Conservation (phyloP, 1,140 invertebrate species). For the Meteorus sp. region DNA sequence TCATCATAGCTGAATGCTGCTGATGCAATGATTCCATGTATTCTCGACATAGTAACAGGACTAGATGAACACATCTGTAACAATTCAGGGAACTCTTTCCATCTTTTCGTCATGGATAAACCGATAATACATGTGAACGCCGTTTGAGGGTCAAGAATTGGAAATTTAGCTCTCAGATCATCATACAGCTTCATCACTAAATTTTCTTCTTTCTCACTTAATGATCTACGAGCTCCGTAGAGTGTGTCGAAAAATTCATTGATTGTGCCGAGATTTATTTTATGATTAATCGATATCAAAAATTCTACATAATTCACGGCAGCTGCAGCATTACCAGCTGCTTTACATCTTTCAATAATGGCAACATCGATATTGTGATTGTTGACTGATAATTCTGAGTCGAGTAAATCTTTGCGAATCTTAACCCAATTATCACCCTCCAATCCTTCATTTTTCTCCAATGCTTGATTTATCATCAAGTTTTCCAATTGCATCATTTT, state of each 20-base stretch:
- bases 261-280: constrained; percentile 13
- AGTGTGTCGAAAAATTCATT: constrained; percentile 7
- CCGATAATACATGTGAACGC: constrained; percentile 63
- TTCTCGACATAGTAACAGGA: constrained; percentile 47
- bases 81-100: constrained; percentile 64
- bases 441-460: neutral
- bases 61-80: constrained; percentile 56
- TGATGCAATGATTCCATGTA: too few species aligned
- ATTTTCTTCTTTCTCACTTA: constrained; percentile 48
- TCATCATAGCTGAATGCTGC: constrained; percentile 63
- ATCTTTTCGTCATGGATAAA: constrained; percentile 65
- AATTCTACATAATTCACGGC: constrained; percentile 11
- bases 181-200: constrained; percentile 62
- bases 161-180: constrained; percentile 60
- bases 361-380: constrained; percentile 8
- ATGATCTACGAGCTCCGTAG: neutral
- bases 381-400: neutral
- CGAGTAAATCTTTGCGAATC: constrained; percentile 11
- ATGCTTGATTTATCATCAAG: neutral
- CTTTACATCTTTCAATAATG: constrained; percentile 14
- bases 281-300: constrained; percentile 2
- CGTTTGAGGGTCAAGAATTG: constrained; percentile 62
- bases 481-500: neutral
- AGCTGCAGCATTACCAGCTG: neutral
- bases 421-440: neutral